phyloP scores from a whole-genome alignment of 2,113 vertebrate genomes.

The Tragelaphus strepsiceros region DNA sequence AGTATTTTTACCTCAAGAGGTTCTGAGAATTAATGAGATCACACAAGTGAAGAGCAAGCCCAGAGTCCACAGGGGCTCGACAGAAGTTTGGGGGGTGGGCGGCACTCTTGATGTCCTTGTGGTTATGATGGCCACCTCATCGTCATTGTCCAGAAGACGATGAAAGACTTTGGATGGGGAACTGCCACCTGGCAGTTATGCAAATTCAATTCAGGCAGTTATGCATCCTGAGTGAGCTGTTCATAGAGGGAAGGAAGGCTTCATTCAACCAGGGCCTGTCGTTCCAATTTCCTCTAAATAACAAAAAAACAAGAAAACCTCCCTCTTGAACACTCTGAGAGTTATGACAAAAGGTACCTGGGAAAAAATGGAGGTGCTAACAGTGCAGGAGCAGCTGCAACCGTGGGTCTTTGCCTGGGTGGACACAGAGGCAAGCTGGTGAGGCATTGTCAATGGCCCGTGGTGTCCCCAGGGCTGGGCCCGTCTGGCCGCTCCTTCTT shows the following conservation, averaged over 20 bases:
- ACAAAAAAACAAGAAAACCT: background rate
- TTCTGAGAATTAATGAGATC: background rate
- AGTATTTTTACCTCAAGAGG: background rate
- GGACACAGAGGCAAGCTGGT: background rate
- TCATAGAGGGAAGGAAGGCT: background rate
- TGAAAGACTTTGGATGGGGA: background rate
- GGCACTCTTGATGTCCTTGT: background rate
- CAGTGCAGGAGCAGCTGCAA: background rate
- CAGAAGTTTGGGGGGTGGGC: background rate
- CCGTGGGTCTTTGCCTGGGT: background rate
- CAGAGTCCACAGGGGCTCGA: fast-evolving
- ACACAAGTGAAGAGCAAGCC: fast-evolving
- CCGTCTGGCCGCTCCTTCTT: fast-evolving
- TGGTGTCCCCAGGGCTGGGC: fast-evolving
- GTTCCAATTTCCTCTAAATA: background rate
- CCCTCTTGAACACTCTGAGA: background rate
- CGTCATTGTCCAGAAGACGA: background rate
- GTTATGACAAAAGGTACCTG: background rate
- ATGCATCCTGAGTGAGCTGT: background rate
- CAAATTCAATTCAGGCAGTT: background rate
- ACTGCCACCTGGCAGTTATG: slow-evolving; percentile 3
- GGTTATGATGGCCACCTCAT: background rate
- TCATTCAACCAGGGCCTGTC: background rate
- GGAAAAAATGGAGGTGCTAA: background rate
- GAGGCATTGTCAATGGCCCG: background rate